Percentiles rank a stretch among this genome's conserved stretches.
These are phyloP conservation scores for Neria commutata DNA, from an alignment of 2,888 invertebrate species.

Conservation along the genomic window DNA sequence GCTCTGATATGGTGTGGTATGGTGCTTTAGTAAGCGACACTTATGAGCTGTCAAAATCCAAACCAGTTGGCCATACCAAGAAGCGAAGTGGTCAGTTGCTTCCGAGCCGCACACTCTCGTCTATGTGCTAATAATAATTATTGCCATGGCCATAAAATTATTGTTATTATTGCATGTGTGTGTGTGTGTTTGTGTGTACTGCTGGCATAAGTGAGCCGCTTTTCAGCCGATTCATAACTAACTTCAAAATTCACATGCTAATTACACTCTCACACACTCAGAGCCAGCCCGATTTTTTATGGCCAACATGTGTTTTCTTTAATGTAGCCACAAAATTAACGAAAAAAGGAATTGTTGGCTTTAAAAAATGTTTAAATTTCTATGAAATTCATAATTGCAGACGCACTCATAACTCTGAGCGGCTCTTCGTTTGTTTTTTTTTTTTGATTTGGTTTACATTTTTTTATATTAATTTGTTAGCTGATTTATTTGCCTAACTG, in stretches of 20 bases:
- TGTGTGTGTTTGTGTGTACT: too few species aligned
- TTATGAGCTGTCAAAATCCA: too few species aligned
- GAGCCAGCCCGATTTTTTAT: too few species aligned
- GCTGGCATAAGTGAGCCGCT: too few species aligned
- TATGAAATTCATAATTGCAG: slow-evolving; percentile 3
- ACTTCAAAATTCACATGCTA: slow-evolving; percentile 2
- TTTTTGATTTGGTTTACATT: too few species aligned
- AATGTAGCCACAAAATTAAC: too few species aligned
- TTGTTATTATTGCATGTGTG: too few species aligned
- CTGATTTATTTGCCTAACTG: background rate
- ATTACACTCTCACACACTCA: background rate
- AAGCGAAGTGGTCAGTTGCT: background rate
- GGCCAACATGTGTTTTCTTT: background rate
- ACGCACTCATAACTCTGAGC: too few species aligned
- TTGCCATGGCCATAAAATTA: background rate
- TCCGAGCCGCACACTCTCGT: background rate
- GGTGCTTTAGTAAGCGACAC: too few species aligned
- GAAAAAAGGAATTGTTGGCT: background rate
- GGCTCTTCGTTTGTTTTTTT: background rate
- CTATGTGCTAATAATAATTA: slow-evolving; percentile 2
- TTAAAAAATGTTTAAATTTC: slow-evolving; percentile 1
- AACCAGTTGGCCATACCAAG: background rate
- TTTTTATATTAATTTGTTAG: background rate
- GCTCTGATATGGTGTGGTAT: too few species aligned
- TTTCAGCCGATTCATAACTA: too few species aligned